phyloP scores from a whole-genome alignment of 2,797 vertebrate genomes.

The Taeniopygia guttata region DNA sequence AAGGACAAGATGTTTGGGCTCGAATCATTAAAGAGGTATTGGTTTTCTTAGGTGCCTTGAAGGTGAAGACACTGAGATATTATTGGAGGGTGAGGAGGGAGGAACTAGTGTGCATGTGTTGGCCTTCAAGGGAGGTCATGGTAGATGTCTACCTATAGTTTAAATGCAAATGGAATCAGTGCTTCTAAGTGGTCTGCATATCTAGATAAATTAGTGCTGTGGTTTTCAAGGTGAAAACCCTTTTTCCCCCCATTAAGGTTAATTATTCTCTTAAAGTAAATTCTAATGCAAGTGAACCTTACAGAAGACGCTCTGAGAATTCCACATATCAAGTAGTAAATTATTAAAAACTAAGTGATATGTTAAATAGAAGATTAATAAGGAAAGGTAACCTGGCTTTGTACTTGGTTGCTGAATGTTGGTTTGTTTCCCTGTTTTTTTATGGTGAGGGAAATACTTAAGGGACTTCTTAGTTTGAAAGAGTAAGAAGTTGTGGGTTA shows the following conservation, averaged over 20 bases:
- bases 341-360: neutral
- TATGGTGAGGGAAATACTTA: neutral
- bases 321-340: neutral
- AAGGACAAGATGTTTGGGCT: neutral
- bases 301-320: neutral
- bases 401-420: neutral
- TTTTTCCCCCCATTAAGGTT: neutral
- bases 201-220: neutral
- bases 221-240: neutral
- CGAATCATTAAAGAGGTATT: rapidly evolving
- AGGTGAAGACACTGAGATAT: neutral
- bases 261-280: neutral
- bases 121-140: neutral
- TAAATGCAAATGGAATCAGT: neutral
- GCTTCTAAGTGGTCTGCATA: neutral
- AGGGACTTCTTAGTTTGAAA: neutral
- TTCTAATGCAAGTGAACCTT: neutral
- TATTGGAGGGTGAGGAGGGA: neutral
- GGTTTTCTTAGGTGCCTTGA: neutral
- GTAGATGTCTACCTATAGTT: neutral
- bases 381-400: neutral
- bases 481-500: neutral
- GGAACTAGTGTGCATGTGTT: neutral
- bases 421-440: neutral
- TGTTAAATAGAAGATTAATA: neutral